Base-by-base conservation (phyloP, 2,113 vertebrate species). In the Sinocyclocheilus rhinocerous region DNA sequence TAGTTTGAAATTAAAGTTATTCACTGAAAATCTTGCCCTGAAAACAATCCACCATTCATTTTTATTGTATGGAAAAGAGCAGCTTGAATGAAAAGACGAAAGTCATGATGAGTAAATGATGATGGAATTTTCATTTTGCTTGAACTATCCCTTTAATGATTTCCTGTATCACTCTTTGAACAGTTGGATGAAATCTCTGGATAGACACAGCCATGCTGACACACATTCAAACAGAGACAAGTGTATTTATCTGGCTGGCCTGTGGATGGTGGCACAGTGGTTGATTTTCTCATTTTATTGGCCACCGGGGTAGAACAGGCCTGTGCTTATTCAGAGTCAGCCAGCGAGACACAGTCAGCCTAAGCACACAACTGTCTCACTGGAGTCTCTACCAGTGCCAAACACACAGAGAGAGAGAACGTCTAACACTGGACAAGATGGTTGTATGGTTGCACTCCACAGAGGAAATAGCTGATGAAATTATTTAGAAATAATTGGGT, bases 231-330 rank as follows among this genome's bases (percentile, higher is more conserved):
- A 75, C 76, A 82, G 88, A 85, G 83, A 87, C 50, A 80, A 92
- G 91, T 93, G 93, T 85, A 89, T 89, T 85, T 89, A 87, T 87
- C 88, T 85, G 85, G 77, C 80, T 69, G 82, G 83, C 20, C n/a
- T 20, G 36, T 42, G 69, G 76, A 81, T 39, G 77, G 59, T 87
- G 72, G 85, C 95, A 95, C 95, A 95, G 95, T 95, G 94, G 93
- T 94, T 95, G 95, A 94, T 94, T 95, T 95, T 95, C 95, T 95
- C 94, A 95, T 95, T 95, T 95, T 95, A 95, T 95, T 95, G 95
- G 95, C 95, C 95, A 95, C 93, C 95, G 94, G 93, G 95, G 95
- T 94, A 95, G 95, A 95, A 95, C 95, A 95, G 94, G 92, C 91
- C 92, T 92, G 89, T 89, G 93, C 94, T 95, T 95, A 94, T 95